These are phyloP conservation scores for Conus ventricosus DNA, from an alignment of 1,140 invertebrate species.

Conservation along the genomic window DNA sequence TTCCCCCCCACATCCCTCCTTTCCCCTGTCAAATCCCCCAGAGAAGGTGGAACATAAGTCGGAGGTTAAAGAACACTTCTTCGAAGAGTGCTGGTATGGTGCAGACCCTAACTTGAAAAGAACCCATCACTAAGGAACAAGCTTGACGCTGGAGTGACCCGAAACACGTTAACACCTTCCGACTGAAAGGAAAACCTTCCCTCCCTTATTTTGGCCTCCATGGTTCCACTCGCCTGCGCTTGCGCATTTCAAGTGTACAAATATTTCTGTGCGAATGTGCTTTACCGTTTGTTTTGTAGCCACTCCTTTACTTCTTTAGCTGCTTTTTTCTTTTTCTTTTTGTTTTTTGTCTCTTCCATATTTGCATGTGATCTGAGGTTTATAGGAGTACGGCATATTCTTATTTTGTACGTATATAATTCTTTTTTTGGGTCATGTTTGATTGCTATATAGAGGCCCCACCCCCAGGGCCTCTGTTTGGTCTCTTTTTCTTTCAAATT, in stretches of 20 bases:
- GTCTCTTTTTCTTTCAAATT: background rate
- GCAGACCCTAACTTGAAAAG: background rate
- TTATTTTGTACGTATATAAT: slow-evolving; percentile 41
- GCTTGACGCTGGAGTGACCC: background rate
- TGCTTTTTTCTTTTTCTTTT: slow-evolving; percentile 32
- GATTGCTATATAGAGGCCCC: slow-evolving; percentile 12
- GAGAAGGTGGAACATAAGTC: background rate
- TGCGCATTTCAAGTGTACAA: slow-evolving; percentile 34
- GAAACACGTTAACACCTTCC: background rate
- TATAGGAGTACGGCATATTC: slow-evolving; percentile 41
- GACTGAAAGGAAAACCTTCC: slow-evolving; percentile 14
- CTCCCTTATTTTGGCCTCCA: background rate
- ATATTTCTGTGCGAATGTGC: slow-evolving; percentile 31
- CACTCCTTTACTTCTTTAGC: slow-evolving; percentile 26
- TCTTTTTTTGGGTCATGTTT: slow-evolving; percentile 26
- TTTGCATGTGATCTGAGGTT: slow-evolving; percentile 47
- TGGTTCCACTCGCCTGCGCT: slow-evolving; percentile 2
- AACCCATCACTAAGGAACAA: background rate
- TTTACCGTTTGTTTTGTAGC: slow-evolving; percentile 29
- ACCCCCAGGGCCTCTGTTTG: background rate
- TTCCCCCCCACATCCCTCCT: background rate
- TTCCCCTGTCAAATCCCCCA: no score
- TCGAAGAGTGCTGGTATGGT: no score
- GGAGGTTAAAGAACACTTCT: background rate
- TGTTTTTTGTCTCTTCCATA: background rate